These are phyloP conservation scores for Megaceryle alcyon DNA, from an alignment of 2,797 vertebrate species.

Conservation along the genomic window DNA sequence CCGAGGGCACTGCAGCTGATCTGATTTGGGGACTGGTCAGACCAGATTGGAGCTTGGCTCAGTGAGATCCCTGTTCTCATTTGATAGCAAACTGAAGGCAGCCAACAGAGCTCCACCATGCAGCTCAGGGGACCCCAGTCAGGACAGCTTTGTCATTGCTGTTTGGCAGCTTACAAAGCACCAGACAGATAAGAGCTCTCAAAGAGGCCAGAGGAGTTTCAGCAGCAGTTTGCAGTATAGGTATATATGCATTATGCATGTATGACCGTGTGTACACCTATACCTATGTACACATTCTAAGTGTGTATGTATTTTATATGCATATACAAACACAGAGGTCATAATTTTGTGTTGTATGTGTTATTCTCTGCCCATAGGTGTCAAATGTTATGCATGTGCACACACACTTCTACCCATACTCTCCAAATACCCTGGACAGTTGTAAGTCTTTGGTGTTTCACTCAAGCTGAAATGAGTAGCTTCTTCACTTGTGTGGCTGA, in stretches of 20 bases:
- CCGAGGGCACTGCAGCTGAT: slow-evolving; percentile 17
- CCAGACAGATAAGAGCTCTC: not conserved
- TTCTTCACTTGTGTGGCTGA: not conserved
- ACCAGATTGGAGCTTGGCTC: not conserved
- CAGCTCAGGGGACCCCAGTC: slow-evolving; percentile 12
- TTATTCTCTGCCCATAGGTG: not conserved
- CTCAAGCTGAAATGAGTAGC: not conserved
- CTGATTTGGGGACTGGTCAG: slow-evolving; percentile 44
- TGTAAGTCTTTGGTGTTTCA: not conserved
- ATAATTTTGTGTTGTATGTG: not conserved
- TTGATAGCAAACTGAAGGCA: slow-evolving; percentile 34
- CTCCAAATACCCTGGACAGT: not conserved
- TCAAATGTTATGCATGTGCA: not conserved
- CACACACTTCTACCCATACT: not conserved
- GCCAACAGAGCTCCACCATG: not conserved
- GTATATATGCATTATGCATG: not conserved
- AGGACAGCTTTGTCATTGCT: not conserved
- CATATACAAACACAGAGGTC: not conserved
- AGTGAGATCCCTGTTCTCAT: slow-evolving; percentile 23
- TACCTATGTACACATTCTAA: not conserved
- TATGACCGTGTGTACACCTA: not conserved
- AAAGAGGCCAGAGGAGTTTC: not conserved
- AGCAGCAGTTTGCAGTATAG: not conserved
- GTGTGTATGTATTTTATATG: not conserved
- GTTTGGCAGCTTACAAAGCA: not conserved